Percentiles rank a stretch among this genome's conserved stretches.
Conservation (phyloP, 2,888 invertebrate genomes). For the Macroteleia sp. region DNA sequence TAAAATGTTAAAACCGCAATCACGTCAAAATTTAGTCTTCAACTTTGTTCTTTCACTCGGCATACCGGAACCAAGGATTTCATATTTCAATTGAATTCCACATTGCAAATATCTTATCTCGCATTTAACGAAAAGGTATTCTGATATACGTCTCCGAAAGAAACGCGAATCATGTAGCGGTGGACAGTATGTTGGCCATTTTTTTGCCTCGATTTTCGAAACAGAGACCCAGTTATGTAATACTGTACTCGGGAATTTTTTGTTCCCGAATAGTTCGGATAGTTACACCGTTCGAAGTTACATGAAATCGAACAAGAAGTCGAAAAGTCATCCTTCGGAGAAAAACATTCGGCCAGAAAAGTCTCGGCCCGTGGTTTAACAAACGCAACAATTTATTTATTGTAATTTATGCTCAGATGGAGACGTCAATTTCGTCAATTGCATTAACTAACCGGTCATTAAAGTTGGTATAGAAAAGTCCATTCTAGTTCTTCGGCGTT, state of each 20-base stretch:
- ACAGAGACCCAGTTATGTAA: conserved; percentile 30
- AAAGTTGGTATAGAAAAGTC: conserved; percentile 64
- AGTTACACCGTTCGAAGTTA: conserved; percentile 1
- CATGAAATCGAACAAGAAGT: no score
- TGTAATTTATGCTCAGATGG: conserved; percentile 19
- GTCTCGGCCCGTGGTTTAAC: no score
- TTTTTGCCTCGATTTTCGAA: conserved; percentile 26
- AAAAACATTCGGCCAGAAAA: conserved; percentile 10
- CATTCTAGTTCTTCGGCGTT: conserved; percentile 7
- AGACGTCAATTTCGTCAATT: conserved; percentile 64
- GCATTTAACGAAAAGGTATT: conserved; percentile 6
- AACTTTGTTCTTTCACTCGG: no score
- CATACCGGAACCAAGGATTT: no score
- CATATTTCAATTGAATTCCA: conserved; percentile 1
- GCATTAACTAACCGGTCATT: conserved; percentile 73
- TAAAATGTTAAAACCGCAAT: no score
- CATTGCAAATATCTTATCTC: background rate
- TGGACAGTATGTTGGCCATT: background rate
- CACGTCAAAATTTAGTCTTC: background rate
- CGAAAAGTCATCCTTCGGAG: conserved; percentile 17
- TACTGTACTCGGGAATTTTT: conserved; percentile 13
- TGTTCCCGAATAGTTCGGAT: conserved; percentile 33
- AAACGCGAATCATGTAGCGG: conserved; percentile 28
- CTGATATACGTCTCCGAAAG: conserved; percentile 5
- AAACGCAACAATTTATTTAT: conserved; percentile 18